Evolutionary conservation across 2,888 invertebrate genomes (phyloP).

Genomic region (Cheilosia soror): DNA sequence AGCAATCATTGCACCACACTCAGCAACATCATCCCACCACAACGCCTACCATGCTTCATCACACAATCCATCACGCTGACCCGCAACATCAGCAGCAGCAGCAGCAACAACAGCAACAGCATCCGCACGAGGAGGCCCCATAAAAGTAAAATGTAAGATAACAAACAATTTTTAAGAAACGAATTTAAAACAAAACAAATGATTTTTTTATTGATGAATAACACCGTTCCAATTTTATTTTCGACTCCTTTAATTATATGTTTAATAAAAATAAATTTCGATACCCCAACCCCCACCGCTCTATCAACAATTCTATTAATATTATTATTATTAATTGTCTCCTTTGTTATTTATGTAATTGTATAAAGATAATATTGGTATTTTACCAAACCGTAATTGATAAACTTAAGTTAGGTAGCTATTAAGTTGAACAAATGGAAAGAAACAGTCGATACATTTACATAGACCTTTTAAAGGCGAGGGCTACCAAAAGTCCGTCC

Average conservation of each 20-base stretch:
- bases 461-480: neutral
- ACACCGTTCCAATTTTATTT: conserved; percentile 16
- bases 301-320: conserved; percentile 13
- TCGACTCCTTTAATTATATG: neutral
- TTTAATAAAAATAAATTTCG: neutral
- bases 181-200: conserved; percentile 58
- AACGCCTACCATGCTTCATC: conserved; percentile 85
- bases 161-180: conserved; percentile 47
- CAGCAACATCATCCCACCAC: conserved; percentile 84
- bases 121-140: conserved; percentile 59
- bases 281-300: conserved; percentile 36
- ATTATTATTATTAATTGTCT: conserved; percentile 14
- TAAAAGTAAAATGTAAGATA: conserved; percentile 41
- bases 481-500: neutral
- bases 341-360: conserved; percentile 45
- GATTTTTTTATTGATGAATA: conserved; percentile 10
- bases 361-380: conserved; percentile 40
- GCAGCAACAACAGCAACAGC: conserved; percentile 45
- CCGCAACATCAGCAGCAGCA: conserved; percentile 79
- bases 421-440: conserved; percentile 45
- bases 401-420: conserved; percentile 48
- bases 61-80: conserved; percentile 83
- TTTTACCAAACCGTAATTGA: conserved; percentile 31
- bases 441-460: neutral
- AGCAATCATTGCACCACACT: conserved; percentile 83